Percentiles rank a stretch among this genome's conserved stretches.
Conservation (phyloP, 2,888 invertebrate species). For the Drosophila niveifrons region DNA sequence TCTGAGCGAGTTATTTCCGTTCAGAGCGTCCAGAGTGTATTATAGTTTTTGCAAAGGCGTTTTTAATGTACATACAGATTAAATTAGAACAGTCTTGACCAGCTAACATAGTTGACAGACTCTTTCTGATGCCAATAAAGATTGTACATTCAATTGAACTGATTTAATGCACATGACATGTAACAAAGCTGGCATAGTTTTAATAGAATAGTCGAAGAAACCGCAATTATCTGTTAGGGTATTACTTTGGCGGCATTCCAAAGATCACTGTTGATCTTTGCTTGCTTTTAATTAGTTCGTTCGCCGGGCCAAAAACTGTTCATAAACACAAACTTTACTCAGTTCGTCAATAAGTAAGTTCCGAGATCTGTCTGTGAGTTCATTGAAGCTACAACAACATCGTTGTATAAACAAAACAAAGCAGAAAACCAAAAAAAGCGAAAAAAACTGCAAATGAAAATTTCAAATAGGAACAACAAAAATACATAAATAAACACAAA, state of each 20-base stretch:
- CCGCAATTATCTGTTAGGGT: not conserved
- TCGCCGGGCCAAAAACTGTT: conserved; percentile 47
- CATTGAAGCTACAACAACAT: conserved; percentile 27
- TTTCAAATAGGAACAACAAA: conserved; percentile 61
- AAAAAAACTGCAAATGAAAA: conserved; percentile 71
- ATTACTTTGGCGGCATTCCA: not conserved
- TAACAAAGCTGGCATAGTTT: not conserved
- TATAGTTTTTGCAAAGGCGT: not conserved
- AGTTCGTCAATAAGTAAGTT: conserved; percentile 60
- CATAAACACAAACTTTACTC: conserved; percentile 70
- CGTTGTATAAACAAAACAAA: conserved; percentile 63
- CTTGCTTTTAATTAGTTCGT: conserved; percentile 69
- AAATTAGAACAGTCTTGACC: not conserved
- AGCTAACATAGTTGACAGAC: no score
- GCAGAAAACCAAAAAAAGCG: conserved; percentile 46
- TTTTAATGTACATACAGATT: not conserved
- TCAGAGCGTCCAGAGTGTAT: conserved; percentile 1
- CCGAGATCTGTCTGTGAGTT: conserved; percentile 49
- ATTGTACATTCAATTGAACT: no score
- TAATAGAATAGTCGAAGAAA: not conserved
- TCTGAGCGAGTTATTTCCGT: conserved; percentile 20
- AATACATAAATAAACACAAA: conserved; percentile 67
- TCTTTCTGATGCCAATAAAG: no score
- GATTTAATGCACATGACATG: no score
- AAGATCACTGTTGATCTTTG: conserved; percentile 9